Percentiles rank a stretch among this genome's conserved stretches.
Evolutionary conservation across 2,113 vertebrate species (phyloP).

Genomic region (Melanostigma gelatinosum): DNA sequence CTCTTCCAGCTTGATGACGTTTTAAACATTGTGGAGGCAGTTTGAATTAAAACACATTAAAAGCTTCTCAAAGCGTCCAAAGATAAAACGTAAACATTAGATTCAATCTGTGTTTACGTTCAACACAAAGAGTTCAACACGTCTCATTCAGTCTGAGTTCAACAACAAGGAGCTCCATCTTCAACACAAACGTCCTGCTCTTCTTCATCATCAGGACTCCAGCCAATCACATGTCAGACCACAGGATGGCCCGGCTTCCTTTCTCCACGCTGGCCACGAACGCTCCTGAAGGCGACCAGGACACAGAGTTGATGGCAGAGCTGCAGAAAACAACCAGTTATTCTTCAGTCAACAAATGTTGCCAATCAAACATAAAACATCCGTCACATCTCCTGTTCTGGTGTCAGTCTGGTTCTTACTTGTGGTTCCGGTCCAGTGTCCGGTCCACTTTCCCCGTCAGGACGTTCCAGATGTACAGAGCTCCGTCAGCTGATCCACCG

Average conservation of each 20-base stretch:
- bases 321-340: constrained; percentile 69
- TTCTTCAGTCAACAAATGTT: no score
- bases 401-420: constrained; percentile 76
- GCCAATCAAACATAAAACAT: no score
- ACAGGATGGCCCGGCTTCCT: constrained; percentile 92
- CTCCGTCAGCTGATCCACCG: constrained; percentile 93
- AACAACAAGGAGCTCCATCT: neutral
- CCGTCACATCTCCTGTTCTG: no score
- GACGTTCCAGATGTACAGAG: constrained; percentile 93
- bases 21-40: neutral
- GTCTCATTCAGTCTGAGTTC: neutral
- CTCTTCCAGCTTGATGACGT: no score
- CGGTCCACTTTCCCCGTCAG: constrained; percentile 92
- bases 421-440: constrained; percentile 90
- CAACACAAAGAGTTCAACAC: no score
- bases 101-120: neutral
- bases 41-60: neutral
- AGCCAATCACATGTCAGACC: constrained; percentile 88
- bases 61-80: neutral
- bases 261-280: constrained; percentile 96
- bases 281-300: constrained; percentile 91
- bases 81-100: neutral
- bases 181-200: neutral
- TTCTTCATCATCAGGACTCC: neutral
- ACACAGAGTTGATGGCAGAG: constrained; percentile 92